Evolutionary conservation across 2,888 invertebrate genomes (phyloP).

Genomic region (Neoscelio sp.): DNA sequence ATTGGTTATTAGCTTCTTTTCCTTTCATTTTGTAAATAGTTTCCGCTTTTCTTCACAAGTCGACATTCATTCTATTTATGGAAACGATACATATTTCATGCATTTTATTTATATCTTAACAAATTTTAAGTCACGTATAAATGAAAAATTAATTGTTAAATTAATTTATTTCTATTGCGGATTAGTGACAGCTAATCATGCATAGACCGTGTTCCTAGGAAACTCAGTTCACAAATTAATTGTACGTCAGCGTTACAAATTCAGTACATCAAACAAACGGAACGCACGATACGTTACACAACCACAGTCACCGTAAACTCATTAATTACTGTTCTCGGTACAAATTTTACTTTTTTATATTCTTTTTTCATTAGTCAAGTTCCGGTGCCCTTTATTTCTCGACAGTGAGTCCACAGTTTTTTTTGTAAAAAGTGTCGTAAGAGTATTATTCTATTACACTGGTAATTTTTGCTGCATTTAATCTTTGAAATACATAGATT

Average conservation of each 20-base stretch:
- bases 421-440: no score
- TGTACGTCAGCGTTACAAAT: slow-evolving; percentile 48
- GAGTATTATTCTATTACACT: background rate
- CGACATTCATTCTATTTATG: no score
- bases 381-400: no score
- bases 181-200: slow-evolving; percentile 38
- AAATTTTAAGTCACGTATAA: no score
- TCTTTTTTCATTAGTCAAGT: no score
- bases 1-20: background rate
- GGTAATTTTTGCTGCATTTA: slow-evolving; percentile 11
- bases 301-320: slow-evolving; percentile 46
- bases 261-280: slow-evolving; percentile 45
- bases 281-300: slow-evolving; percentile 34
- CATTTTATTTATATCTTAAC: no score
- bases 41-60: background rate
- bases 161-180: slow-evolving; percentile 16
- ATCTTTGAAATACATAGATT: background rate
- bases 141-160: no score
- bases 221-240: slow-evolving; percentile 53
- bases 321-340: slow-evolving; percentile 17
- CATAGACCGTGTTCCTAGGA: slow-evolving; percentile 14
- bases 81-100: no score
- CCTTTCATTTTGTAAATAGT: background rate
- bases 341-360: background rate
- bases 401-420: no score